phyloP scores from a whole-genome alignment of 1,140 invertebrate species.

The Varroa destructor region DNA sequence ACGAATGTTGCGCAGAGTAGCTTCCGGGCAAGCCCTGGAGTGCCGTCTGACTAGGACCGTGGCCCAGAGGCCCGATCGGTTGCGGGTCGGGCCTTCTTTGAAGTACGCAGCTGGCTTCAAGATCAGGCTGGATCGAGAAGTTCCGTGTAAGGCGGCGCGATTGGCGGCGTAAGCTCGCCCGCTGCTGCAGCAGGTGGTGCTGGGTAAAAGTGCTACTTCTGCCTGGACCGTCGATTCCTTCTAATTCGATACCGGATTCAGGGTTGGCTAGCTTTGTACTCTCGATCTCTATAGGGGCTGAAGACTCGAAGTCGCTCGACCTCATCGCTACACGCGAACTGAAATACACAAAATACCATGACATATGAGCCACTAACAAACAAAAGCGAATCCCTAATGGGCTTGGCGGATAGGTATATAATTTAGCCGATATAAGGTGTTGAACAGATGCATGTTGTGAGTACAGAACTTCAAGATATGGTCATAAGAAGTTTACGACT shows the following conservation, averaged over 20 bases:
- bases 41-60: not conserved
- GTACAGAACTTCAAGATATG: too few relatives aligned
- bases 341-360: not conserved
- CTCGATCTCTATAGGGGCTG: constrained; percentile 27
- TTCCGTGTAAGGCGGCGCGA: constrained; percentile 24
- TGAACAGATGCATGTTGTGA: too few relatives aligned
- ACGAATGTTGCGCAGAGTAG: not conserved
- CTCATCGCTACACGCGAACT: constrained; percentile 27
- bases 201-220: not conserved
- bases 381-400: too few relatives aligned
- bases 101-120: constrained; percentile 22
- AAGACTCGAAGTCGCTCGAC: constrained; percentile 19
- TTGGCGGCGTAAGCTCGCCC: not conserved
- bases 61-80: constrained; percentile 10
- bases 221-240: too few relatives aligned
- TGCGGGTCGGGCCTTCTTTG: constrained; percentile 4
- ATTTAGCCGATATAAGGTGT: too few relatives aligned
- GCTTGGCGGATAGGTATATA: too few relatives aligned
- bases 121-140: constrained; percentile 26
- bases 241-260: not conserved
- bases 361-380: too few relatives aligned
- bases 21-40: not conserved
- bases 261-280: constrained; percentile 20
- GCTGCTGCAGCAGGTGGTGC: constrained; percentile 7
- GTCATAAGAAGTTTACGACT: too few relatives aligned